Base-by-base conservation (phyloP, 2,113 vertebrate species). In the Lophotis ruficrista region DNA sequence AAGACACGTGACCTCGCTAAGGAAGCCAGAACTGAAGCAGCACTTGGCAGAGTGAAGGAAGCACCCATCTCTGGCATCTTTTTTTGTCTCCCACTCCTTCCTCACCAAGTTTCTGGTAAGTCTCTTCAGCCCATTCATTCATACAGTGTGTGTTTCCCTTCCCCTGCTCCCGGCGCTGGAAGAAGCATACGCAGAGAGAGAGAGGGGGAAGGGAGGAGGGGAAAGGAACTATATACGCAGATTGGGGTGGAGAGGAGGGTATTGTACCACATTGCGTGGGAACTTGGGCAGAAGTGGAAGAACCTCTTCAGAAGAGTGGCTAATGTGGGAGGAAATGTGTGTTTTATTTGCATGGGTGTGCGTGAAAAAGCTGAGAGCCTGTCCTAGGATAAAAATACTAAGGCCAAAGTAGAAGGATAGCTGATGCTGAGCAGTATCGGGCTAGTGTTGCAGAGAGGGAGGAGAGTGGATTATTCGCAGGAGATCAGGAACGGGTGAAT, bases 81-180 rank as follows among this genome's bases (percentile, higher is more conserved):
- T 69, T 61, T 61, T 68, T 45, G 18, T 84, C 95, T 66, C 56
- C 72, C 62, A 17, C 71, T 72, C 60, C 50, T 41, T 90, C 38
- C 61, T 87, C 84, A 27, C 82, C 81, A 64, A 89, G 77, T 93
- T 83, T 88, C 84, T 94, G 97, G 97, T 97, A 97, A 96, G 97
- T 96, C 82, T 75, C 53, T 25, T 60, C 60, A 79, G 71, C 69
- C 93, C 77, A 66, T 97, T 96, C 92, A 96, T 96, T 95, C 68
- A 58, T 76, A 50, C 33, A 6, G 57, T 90, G 73, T 70, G 35
- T 66, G 90, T 87, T 95, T 93, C 90, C 91, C 95, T 92, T 87
- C 83, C 89, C 86, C 95, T 90, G 87, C 85, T 7, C 68, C 48
- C n/a, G 73, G 69, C 61, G 38, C 65, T 91, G 82, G 90, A 73